phyloP scores from a whole-genome alignment of 2,113 vertebrate genomes.

The Propithecus coquereli region DNA sequence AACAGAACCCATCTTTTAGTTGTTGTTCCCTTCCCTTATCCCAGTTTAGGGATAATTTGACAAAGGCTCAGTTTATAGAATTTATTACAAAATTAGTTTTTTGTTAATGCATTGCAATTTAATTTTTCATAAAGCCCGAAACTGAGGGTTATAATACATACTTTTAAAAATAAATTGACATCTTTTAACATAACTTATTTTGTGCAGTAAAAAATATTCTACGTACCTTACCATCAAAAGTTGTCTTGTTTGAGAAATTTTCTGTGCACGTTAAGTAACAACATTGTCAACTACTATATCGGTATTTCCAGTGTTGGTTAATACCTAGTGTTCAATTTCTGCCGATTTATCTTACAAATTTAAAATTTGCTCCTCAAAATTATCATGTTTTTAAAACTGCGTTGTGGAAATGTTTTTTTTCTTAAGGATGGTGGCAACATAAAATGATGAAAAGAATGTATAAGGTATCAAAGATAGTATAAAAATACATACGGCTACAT shows the following conservation, averaged over 20 bases:
- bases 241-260: too few relatives aligned
- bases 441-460: constrained; percentile 53
- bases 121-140: constrained; percentile 50
- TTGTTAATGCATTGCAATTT: constrained; percentile 53
- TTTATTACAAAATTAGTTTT: constrained; percentile 46
- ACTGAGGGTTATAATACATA: constrained; percentile 60
- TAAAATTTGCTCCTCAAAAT: not conserved
- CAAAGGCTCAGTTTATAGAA: constrained; percentile 54
- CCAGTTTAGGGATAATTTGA: constrained; percentile 2
- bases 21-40: not conserved
- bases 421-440: constrained; percentile 14
- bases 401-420: constrained; percentile 59
- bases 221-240: too few relatives aligned
- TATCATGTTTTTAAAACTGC: constrained; percentile 26
- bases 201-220: too few relatives aligned
- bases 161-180: constrained; percentile 67
- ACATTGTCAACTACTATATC: too few relatives aligned
- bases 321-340: constrained; percentile 48
- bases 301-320: not conserved
- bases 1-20: too few relatives aligned
- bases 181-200: not conserved
- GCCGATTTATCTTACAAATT: not conserved
- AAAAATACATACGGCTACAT: constrained; percentile 79
- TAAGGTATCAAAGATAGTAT: constrained; percentile 76
- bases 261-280: too few relatives aligned